Base-by-base conservation (phyloP, 2,113 vertebrate genomes). In the Merops nubicus region DNA sequence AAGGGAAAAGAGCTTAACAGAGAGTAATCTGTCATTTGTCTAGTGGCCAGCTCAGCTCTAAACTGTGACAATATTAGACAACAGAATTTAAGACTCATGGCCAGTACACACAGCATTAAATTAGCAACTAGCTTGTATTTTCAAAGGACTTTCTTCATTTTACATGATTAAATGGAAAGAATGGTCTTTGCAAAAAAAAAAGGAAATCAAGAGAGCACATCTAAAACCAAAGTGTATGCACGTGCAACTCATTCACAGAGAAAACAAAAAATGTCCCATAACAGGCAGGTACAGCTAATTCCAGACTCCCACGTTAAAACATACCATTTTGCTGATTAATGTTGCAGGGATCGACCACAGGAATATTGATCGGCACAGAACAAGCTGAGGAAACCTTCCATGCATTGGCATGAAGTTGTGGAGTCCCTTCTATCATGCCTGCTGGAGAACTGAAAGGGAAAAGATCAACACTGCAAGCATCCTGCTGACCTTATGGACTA, bases 401-500 rank as follows among this genome's bases (percentile, higher is more conserved):
- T 7, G 99, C 99, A 65, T 99, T 99, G 75, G 98, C 98, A 70
- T 99, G 99, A 82, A 99, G 99, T 94, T 99, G 99, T 47, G 99
- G 99, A 2, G 99, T 99, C 25, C 99, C 99, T 98, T 99, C 99
- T 89, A 99, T 99, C 99, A 99, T 99, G 57, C 99, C 99, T 62
- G 99, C 98, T 56, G 99, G 99, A 96, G 99, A 99, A 50, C 99
- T 99, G 89, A 42, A 95, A 91, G 88, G 34, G 38, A 94, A 88
- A 85, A 63, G 11, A 57, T 36, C 6, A 63, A 50, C 16, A 59
- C 33, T 73, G 59, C 34, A 94, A 38, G 64, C 1, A 0, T 63
- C 29, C 75, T 77, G 33, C 25, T 80, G 72, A 56, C 15, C 11
- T 69, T 51, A 64, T 18, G 20, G 43, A 50, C 42, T 67, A 26